phyloP scores from a whole-genome alignment of 2,888 invertebrate genomes.

The Lapara coniferarum region DNA sequence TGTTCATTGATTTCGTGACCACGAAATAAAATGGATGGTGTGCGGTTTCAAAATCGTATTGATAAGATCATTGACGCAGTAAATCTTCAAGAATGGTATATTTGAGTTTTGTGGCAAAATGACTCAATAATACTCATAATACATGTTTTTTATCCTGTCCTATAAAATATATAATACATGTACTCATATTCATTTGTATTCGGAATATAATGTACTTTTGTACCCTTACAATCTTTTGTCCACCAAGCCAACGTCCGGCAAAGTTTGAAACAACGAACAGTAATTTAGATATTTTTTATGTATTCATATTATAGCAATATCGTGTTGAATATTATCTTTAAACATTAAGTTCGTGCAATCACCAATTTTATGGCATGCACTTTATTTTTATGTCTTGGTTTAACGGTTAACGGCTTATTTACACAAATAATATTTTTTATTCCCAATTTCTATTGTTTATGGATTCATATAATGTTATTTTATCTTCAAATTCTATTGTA shows the following conservation, averaged over 20 bases:
- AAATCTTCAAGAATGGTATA: too few relatives aligned
- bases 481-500: background rate
- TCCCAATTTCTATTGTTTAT: background rate
- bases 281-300: background rate
- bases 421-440: background rate
- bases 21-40: background rate
- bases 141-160: too few relatives aligned
- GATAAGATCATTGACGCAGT: background rate
- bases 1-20: slow-evolving; percentile 3
- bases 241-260: background rate
- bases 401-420: background rate
- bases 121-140: too few relatives aligned
- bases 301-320: background rate
- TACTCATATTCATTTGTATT: background rate
- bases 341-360: background rate
- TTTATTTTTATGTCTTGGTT: slow-evolving; percentile 4
- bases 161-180: too few relatives aligned
- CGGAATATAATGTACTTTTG: background rate
- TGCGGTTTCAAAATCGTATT: background rate
- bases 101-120: too few relatives aligned
- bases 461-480: too few relatives aligned
- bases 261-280: background rate
- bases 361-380: background rate
- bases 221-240: background rate
- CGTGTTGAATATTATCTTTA: background rate